phyloP scores from a whole-genome alignment of 2,797 vertebrate genomes.

The Falco concolor region DNA sequence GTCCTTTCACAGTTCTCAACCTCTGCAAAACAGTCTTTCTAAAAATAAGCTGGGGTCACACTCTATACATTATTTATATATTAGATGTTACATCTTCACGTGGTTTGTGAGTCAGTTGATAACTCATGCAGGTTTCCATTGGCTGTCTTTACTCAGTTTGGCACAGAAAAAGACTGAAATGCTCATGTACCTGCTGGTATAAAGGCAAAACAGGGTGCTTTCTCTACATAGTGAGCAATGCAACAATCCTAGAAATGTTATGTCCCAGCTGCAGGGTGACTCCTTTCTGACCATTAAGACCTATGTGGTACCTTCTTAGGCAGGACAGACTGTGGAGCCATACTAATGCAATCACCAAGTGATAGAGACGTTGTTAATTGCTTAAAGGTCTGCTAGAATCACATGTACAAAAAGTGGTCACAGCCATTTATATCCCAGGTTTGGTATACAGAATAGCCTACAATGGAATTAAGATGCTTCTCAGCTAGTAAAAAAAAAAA shows the following conservation, averaged over 20 bases:
- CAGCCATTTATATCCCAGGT: background rate
- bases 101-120: background rate
- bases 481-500: background rate
- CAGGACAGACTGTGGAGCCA: background rate
- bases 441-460: background rate
- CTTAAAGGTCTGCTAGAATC: background rate
- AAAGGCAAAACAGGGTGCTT: background rate
- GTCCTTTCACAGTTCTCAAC: background rate
- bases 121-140: background rate
- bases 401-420: background rate
- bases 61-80: background rate
- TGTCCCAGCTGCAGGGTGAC: background rate
- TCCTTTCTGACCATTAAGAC: background rate
- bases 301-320: background rate
- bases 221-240: background rate
- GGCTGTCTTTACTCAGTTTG: background rate
- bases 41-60: background rate
- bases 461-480: background rate
- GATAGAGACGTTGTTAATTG: background rate
- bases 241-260: background rate
- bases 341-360: conserved; percentile 4
- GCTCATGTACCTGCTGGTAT: background rate
- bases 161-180: background rate
- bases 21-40: background rate
- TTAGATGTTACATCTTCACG: background rate